These are phyloP conservation scores for Watsonalla cultraria DNA, from an alignment of 2,888 invertebrate species.

Conservation along the genomic window DNA sequence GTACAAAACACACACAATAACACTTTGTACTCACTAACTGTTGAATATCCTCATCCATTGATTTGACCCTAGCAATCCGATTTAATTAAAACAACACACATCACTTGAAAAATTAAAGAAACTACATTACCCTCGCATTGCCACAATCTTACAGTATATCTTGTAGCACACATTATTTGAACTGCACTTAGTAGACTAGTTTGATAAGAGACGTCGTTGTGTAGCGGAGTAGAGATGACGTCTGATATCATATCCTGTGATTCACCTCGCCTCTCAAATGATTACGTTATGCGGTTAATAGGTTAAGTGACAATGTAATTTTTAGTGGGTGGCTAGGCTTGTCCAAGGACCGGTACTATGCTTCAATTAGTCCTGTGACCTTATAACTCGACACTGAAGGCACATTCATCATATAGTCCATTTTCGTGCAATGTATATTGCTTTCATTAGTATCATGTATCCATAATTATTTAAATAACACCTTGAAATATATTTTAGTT, in stretches of 20 bases:
- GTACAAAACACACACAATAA: conserved; percentile 7
- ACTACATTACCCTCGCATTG: background rate
- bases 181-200: conserved; percentile 61
- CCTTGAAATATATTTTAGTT: too few species aligned
- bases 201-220: conserved; percentile 49
- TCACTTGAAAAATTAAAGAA: background rate
- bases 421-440: too few species aligned
- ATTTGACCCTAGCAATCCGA: background rate
- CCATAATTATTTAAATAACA: too few species aligned
- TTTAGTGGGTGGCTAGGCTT: conserved; percentile 27
- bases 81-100: background rate
- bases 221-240: conserved; percentile 39
- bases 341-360: conserved; percentile 9
- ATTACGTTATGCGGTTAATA: conserved; percentile 47
- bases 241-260: conserved; percentile 71
- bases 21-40: background rate
- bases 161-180: conserved; percentile 39
- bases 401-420: too few species aligned
- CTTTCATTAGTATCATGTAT: too few species aligned
- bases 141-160: conserved; percentile 10
- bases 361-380: background rate
- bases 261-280: conserved; percentile 44
- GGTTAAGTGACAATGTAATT: conserved; percentile 64
- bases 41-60: background rate
- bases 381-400: too few species aligned